A percentile compares a stretch with the other conserved stretches of the same genome.
These are phyloP conservation scores for Drosophila sechellia DNA, from an alignment of 1,140 invertebrate species.

Conservation along the genomic window DNA sequence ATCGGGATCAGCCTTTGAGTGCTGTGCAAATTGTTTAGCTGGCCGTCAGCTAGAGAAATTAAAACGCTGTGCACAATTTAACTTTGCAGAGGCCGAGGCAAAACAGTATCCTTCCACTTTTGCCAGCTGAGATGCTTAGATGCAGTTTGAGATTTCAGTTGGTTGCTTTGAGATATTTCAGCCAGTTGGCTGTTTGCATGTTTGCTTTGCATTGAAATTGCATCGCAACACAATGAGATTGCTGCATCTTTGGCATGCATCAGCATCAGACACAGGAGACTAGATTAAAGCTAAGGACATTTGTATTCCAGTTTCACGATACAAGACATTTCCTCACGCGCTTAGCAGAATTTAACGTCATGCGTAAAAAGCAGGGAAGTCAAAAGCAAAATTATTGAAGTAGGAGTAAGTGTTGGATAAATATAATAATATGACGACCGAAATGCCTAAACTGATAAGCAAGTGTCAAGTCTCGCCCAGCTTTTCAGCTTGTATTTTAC, in stretches of 20 bases:
- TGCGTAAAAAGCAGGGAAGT: background rate
- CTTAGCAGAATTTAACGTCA: background rate
- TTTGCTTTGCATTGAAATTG: conserved; percentile 7
- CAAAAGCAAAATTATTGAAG: background rate
- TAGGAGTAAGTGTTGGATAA: background rate
- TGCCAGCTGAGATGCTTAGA: background rate
- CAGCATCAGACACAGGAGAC: background rate
- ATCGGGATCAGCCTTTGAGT: conserved; percentile 45
- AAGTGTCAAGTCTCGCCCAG: background rate
- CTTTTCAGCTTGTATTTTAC: background rate
- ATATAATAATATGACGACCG: background rate
- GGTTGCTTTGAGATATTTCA: conserved; percentile 4
- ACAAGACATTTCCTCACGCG: background rate
- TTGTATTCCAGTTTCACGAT: background rate
- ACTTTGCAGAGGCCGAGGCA: conserved; percentile 2
- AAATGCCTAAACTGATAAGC: background rate
- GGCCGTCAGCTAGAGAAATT: conserved; percentile 36
- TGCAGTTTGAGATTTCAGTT: conserved; percentile 7
- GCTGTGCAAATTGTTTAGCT: conserved; percentile 48
- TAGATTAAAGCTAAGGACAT: background rate
- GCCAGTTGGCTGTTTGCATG: conserved; percentile 1
- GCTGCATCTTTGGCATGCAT: background rate
- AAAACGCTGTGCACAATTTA: conserved; percentile 47
- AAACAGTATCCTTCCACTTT: conserved; percentile 8
- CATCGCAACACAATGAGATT: background rate